A percentile compares a stretch with the other conserved stretches of the same genome.
Conservation (phyloP, 2,888 invertebrate genomes). For the Byasa hedistus region DNA sequence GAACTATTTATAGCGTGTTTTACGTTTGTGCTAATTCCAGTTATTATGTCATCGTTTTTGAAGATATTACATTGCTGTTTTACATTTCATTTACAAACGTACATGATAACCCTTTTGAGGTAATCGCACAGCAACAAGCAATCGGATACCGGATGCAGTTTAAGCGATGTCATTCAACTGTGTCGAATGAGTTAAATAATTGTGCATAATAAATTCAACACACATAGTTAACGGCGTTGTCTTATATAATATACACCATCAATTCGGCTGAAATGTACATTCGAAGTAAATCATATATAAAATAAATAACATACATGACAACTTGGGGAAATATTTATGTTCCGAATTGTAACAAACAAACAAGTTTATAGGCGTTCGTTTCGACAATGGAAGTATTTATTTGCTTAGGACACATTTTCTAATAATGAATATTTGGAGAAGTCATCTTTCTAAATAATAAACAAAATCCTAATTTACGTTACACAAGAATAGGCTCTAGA, state of each 20-base stretch:
- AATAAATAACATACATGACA: slow-evolving; percentile 1
- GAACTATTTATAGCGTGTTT: slow-evolving; percentile 19
- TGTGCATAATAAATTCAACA: slow-evolving; percentile 10
- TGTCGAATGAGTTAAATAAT: slow-evolving; percentile 9
- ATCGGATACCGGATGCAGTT: slow-evolving; percentile 12
- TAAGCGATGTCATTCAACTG: slow-evolving; percentile 23
- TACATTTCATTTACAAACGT: slow-evolving; percentile 16
- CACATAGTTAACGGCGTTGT: background rate
- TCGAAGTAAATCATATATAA: background rate
- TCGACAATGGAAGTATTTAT: slow-evolving; percentile 7
- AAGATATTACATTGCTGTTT: slow-evolving; percentile 6
- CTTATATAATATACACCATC: background rate
- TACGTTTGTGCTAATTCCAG: slow-evolving; percentile 15
- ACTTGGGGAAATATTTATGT: background rate
- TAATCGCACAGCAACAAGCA: slow-evolving; percentile 9
- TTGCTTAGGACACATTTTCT: slow-evolving; percentile 9
- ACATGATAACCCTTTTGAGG: slow-evolving; percentile 13
- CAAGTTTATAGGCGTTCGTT: slow-evolving; percentile 5
- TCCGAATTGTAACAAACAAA: slow-evolving; percentile 2
- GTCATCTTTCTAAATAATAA: background rate
- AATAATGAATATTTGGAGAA: background rate
- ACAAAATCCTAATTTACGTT: slow-evolving; percentile 9
- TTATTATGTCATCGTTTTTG: slow-evolving; percentile 21
- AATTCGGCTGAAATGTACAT: background rate
- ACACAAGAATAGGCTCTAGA: slow-evolving; percentile 12